A percentile compares a stretch with the other conserved stretches of the same genome.
These are phyloP conservation scores for Steatocranus sp. DNA, from an alignment of 2,797 vertebrate species.

Conservation along the genomic window DNA sequence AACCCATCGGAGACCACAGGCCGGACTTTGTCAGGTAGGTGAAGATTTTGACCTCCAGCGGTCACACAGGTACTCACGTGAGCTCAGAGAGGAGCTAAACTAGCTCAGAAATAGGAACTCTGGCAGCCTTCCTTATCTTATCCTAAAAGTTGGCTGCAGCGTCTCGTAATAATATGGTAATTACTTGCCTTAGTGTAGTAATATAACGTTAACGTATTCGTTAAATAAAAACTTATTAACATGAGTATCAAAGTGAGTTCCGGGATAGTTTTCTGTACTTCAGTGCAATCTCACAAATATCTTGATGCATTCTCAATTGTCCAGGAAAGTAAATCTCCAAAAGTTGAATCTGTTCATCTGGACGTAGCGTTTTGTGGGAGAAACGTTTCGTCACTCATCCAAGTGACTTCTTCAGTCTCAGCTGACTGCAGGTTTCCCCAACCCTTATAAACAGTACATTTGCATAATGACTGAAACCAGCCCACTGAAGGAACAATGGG, in stretches of 20 bases:
- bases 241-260: neutral
- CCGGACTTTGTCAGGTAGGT: constrained; percentile 53
- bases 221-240: neutral
- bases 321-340: no score
- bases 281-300: neutral
- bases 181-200: neutral
- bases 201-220: neutral
- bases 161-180: neutral
- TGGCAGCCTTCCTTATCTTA: neutral
- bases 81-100: neutral
- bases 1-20: constrained; percentile 51
- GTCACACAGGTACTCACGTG: neutral
- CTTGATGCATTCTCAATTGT: no score
- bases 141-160: neutral
- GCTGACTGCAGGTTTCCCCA: no score
- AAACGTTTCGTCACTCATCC: no score
- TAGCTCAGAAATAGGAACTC: neutral
- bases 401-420: no score
- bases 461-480: no score
- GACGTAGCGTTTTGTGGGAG: no score
- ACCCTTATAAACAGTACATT: no score
- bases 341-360: no score
- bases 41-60: neutral
- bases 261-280: neutral
- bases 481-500: no score